Base-by-base conservation (phyloP, 2,888 invertebrate genomes). In the Cordilura impudica region DNA sequence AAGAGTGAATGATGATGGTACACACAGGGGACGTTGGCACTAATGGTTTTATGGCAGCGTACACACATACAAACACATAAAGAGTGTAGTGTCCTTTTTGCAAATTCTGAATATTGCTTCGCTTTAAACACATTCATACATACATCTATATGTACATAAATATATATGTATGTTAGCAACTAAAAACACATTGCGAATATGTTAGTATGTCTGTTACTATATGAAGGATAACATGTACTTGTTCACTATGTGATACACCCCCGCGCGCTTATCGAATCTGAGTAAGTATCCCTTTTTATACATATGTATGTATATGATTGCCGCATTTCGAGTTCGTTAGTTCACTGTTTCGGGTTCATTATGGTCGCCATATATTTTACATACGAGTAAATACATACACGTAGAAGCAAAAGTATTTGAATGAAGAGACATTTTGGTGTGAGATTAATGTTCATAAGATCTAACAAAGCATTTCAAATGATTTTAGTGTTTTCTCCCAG, bases 1-100 rank as follows among this genome's bases (percentile, higher is more conserved):
- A 67, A 67, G 70, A 74, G 60, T 75, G 70, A 60, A 79, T 61
- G 79, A 79, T 75, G 74, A 66, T 56, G 70, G 75, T 75, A 67
- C 63, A 79, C 79, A 79, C 75, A 79, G 71, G 79, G 75, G 79
- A 79, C 79, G 71, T 71, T 79, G 67, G 61, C 71, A 75, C 75
- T 75, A 79, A 79, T 79, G 79, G 71, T 71, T 79, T 79, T 75
- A 79, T 71, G 75, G 63, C 66, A 79, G 26, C 45, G 39, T 21
- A 60, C n/a, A 35, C 45, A 39, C 45, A 47, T 29, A 21, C 31
- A 53, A 70, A 70, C 29, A 63, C 58, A 51, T 56, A 75, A 72
- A 63, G 66, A 79, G 71, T 71, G 61, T 75, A 71, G 71, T 79
- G 79, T 79, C 75, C 79, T 79, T 79, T 79, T 79, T 72, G 79